phyloP scores from a whole-genome alignment of 2,888 invertebrate genomes.

The Agriopis leucophaearia region DNA sequence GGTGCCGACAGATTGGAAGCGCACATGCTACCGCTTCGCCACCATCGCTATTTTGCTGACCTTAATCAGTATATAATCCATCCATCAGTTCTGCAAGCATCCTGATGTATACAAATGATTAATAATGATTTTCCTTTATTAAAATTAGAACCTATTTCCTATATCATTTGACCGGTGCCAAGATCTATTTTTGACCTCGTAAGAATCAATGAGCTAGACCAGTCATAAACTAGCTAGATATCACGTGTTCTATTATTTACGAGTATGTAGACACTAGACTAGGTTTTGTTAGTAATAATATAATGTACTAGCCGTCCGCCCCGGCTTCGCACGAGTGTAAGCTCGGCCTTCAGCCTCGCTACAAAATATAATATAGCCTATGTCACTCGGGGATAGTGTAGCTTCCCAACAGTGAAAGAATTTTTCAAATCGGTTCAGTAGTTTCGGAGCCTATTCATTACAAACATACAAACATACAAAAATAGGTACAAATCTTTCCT shows the following conservation, averaged over 20 bases:
- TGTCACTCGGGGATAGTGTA: too few relatives aligned
- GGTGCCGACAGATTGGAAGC: too few relatives aligned
- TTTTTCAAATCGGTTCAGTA: too few relatives aligned
- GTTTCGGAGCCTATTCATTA: too few relatives aligned
- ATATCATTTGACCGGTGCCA: slow-evolving; percentile 9
- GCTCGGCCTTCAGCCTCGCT: too few relatives aligned
- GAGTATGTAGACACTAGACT: background rate
- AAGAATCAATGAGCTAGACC: slow-evolving; percentile 20
- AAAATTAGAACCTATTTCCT: slow-evolving; percentile 24
- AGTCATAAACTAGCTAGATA: slow-evolving; percentile 4
- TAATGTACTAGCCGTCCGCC: too few relatives aligned
- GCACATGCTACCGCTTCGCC: too few relatives aligned
- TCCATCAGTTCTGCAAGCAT: background rate
- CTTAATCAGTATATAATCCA: background rate
- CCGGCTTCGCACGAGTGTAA: too few relatives aligned
- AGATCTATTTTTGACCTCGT: slow-evolving; percentile 15
- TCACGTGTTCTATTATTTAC: slow-evolving; percentile 9
- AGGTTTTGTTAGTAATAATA: background rate
- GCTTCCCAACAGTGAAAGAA: too few relatives aligned
- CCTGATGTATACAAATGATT: slow-evolving; percentile 5
- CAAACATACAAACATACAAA: too few relatives aligned
- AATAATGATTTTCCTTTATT: slow-evolving; percentile 26
- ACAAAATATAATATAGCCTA: too few relatives aligned
- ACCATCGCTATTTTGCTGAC: background rate
- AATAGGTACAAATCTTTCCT: too few relatives aligned